Evolutionary conservation across 2,113 vertebrate genomes (phyloP), one percentile per base, ranked within the genome.

Genomic region (Excalfactoria chinensis): DNA sequence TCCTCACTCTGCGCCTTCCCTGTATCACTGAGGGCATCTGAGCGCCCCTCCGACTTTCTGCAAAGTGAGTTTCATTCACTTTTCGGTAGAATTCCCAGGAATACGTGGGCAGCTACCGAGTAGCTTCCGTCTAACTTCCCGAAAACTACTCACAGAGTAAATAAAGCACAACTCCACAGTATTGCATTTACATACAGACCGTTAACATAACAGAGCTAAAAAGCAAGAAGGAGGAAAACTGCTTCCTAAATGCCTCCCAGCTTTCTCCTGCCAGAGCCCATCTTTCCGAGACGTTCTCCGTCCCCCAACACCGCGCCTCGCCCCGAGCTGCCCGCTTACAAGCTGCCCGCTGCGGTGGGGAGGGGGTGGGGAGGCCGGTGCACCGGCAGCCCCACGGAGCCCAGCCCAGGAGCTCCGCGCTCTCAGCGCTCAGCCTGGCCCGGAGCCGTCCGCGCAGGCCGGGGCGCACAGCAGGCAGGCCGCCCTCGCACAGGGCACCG

Each of bases 201-300:
- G 21, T 53, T 93, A 40, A 80, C 76, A 79, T 25, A 44, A 43
- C 1, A 19, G 26, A 51, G 21, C 9, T 12, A 55, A 26, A 37
- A 76, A 62, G 4, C 26, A 53, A 32, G 9, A 8, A 2, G 15
- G 3, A 17, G 4, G 1, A 21, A 32, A 16, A 44, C 28, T 35
- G 25, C 18, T 49, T 79, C 37, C 80, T 40, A 26, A 40, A 25
- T 53, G 69, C 48, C 37, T 55, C 28, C 7, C 7, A 79, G 34
- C 46, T 32, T 9, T 5, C 64, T 28, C 49, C 43, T 26, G 20
- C 41, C 21, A 44, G n/a, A 26, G 23, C 4, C 30, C 40, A 26
- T 0, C 23, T 4, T 3, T 0, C 32, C 51, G 26, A 53, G 51
- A 14, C 26, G 51, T 28, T 16, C 26, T 28, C 53, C 28, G 28